phyloP scores from a whole-genome alignment of 1,140 invertebrate genomes.

The Pomphorhynchus laevis region DNA sequence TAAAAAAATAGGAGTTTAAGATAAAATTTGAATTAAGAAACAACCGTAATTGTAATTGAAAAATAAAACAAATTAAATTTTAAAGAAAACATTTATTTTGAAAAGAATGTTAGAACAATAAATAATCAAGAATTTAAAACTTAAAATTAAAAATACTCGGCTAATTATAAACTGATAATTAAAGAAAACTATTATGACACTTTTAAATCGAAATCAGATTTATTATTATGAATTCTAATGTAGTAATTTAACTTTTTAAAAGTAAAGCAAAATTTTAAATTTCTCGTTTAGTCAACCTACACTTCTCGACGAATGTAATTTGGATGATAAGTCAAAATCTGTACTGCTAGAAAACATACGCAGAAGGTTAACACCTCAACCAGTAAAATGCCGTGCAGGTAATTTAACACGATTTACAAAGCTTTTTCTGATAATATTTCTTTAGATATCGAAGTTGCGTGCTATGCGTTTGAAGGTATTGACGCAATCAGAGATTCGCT shows the following conservation, averaged over 20 bases:
- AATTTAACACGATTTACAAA: neutral
- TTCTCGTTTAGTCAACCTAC: constrained; percentile 37
- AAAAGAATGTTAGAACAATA: too few species aligned
- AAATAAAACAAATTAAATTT: too few species aligned
- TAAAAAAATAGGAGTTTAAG: too few species aligned
- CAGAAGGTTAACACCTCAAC: constrained; percentile 72
- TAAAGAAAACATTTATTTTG: too few species aligned
- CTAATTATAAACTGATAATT: neutral
- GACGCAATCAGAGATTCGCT: constrained; percentile 83
- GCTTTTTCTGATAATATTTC: constrained; percentile 2
- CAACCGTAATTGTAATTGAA: too few species aligned
- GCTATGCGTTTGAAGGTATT: constrained; percentile 90
- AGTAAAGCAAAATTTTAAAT: constrained; percentile 10
- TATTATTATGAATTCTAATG: constrained; percentile 9
- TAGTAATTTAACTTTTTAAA: constrained; percentile 16
- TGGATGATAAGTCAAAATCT: constrained; percentile 61
- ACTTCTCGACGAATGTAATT: constrained; percentile 66
- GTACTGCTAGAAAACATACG: constrained; percentile 70
- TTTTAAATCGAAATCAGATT: too few species aligned
- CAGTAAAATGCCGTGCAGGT: constrained; percentile 71
- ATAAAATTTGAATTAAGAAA: too few species aligned
- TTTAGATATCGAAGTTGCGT: constrained; percentile 63
- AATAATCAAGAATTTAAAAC: neutral
- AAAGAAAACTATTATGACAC: too few species aligned
- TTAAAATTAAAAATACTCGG: neutral